Percentiles rank a stretch among this genome's conserved stretches.
Conservation (phyloP, 2,113 vertebrate species). For the Chiloscyllium plagiosum region DNA sequence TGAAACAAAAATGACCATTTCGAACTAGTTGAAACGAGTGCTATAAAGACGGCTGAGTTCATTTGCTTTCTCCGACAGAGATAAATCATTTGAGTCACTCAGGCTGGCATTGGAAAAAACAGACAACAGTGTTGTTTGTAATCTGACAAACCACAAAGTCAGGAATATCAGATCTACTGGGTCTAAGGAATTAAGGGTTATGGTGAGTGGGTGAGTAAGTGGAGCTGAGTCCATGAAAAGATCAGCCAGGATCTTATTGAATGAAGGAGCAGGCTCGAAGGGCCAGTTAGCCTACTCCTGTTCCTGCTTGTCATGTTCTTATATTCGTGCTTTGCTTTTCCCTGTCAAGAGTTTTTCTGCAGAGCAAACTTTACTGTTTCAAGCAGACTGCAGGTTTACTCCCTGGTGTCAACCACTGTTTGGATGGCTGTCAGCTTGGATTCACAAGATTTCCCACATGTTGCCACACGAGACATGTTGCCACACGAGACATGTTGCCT, state of each 20-base stretch:
- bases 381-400: background rate
- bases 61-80: background rate
- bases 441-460: background rate
- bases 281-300: too few species aligned
- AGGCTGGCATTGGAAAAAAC: background rate
- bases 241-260: too few species aligned
- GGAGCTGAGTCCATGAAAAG: too few species aligned
- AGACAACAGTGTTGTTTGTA: background rate
- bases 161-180: too few species aligned
- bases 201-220: too few species aligned
- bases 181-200: too few species aligned
- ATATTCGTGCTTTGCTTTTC: background rate
- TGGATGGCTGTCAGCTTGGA: background rate
- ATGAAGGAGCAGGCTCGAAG: too few species aligned
- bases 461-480: background rate
- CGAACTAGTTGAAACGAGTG: background rate
- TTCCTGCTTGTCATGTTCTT: too few species aligned
- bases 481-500: background rate
- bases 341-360: background rate
- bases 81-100: background rate
- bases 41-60: background rate
- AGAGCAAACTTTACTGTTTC: background rate
- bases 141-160: background rate
- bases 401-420: background rate
- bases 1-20: background rate